These are phyloP conservation scores for Aporophyla nigra DNA, from an alignment of 2,888 invertebrate species.

Conservation along the genomic window DNA sequence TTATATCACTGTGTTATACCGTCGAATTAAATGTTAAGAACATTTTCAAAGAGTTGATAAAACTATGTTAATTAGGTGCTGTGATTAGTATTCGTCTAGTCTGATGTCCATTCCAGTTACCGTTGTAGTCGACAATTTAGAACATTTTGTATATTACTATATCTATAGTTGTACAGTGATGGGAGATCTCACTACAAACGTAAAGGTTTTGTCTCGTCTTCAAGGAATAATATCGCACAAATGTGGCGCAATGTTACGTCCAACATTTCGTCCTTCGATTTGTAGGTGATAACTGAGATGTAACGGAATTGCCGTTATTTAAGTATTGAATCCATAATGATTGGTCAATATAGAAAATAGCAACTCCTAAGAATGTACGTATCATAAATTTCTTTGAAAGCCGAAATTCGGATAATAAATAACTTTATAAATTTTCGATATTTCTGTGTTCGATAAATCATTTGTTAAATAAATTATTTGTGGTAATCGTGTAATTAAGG, in stretches of 20 bases:
- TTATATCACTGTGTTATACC: slow-evolving; percentile 80
- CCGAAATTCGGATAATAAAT: slow-evolving; percentile 17
- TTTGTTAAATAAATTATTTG: slow-evolving; percentile 40
- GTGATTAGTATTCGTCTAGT: slow-evolving; percentile 85
- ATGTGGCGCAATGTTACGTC: slow-evolving; percentile 54
- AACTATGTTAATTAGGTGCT: slow-evolving; percentile 78
- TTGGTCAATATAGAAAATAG: slow-evolving; percentile 21
- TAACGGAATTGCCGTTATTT: slow-evolving; percentile 7
- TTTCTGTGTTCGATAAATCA: slow-evolving; percentile 20
- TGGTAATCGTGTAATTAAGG: slow-evolving; percentile 49
- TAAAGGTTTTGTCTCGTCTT: slow-evolving; percentile 9
- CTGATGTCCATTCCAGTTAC: slow-evolving; percentile 81
- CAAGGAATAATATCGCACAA: slow-evolving; percentile 35
- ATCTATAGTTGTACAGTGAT: slow-evolving; percentile 30
- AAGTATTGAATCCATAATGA: background rate
- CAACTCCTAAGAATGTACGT: slow-evolving; percentile 36
- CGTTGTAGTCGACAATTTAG: slow-evolving; percentile 43
- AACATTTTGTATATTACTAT: slow-evolving; percentile 32
- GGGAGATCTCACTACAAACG: slow-evolving; percentile 20
- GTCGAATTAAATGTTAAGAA: slow-evolving; percentile 83
- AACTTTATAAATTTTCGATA: slow-evolving; percentile 31
- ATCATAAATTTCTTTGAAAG: slow-evolving; percentile 20
- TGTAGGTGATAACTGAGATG: slow-evolving; percentile 37
- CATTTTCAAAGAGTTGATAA: slow-evolving; percentile 77
- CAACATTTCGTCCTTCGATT: slow-evolving; percentile 62